A percentile compares a stretch with the other conserved stretches of the same genome.
Conservation (phyloP, 2,113 vertebrate species). For the Illadopsis cleaveri region DNA sequence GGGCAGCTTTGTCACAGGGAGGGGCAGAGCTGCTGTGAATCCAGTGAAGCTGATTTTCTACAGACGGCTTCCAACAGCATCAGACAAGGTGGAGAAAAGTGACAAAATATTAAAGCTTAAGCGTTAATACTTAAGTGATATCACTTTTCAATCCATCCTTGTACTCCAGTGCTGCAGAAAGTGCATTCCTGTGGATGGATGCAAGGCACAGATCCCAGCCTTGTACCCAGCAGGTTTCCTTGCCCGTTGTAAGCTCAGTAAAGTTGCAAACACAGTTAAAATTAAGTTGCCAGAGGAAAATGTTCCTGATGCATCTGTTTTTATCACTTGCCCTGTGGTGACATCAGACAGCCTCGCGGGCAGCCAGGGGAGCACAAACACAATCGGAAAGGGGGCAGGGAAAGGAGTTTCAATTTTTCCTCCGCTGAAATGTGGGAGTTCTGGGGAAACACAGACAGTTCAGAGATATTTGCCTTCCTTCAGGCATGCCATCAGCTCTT, state of each 20-base stretch:
- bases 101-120: not conserved
- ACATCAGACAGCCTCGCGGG: not conserved
- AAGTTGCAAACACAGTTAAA: not conserved
- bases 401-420: not conserved
- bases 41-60: not conserved
- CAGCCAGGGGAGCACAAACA: not conserved
- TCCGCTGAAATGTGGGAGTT: not conserved
- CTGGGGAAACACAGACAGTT: not conserved
- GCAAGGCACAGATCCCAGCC: not conserved
- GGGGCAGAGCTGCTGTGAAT: not conserved
- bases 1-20: not conserved
- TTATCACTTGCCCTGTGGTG: not conserved
- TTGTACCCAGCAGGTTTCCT: not conserved
- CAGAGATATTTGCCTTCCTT: slow-evolving; percentile 41
- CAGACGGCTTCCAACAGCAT: not conserved
- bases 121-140: not conserved
- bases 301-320: not conserved
- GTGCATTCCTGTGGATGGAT: not conserved
- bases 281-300: slow-evolving; percentile 5
- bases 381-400: not conserved
- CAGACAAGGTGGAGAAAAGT: not conserved
- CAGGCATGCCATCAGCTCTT: slow-evolving; percentile 17
- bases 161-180: not conserved
- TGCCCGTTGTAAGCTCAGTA: not conserved
- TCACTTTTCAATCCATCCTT: not conserved